Evolutionary conservation across 2,113 vertebrate species (phyloP).

Genomic region (Pan paniscus): DNA sequence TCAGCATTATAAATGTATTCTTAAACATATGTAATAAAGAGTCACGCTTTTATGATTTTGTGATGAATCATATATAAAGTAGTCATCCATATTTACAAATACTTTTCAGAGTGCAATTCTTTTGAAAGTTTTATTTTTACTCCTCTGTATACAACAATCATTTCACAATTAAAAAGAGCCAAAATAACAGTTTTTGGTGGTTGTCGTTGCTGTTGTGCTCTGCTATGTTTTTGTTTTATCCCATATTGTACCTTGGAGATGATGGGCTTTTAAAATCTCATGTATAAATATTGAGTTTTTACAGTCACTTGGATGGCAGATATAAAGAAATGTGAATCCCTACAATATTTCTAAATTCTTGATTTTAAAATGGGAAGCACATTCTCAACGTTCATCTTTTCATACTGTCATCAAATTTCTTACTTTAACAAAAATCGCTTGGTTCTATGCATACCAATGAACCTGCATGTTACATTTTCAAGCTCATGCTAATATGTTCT

Average conservation of each 20-base stretch:
- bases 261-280: constrained; percentile 49
- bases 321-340: constrained; percentile 68
- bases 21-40: not conserved
- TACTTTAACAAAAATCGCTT: constrained; percentile 66
- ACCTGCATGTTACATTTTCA: constrained; percentile 63
- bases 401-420: constrained; percentile 52
- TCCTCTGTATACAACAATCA: constrained; percentile 42
- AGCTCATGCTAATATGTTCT: constrained; percentile 60
- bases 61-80: not conserved
- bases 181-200: not conserved
- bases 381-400: constrained; percentile 66
- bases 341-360: constrained; percentile 79
- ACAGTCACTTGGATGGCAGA: constrained; percentile 69
- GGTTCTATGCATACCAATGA: constrained; percentile 70
- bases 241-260: not conserved
- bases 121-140: constrained; percentile 23
- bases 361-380: constrained; percentile 70
- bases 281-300: constrained; percentile 71
- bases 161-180: constrained; percentile 44
- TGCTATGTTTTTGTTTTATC: constrained; percentile 6
- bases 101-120: not conserved
- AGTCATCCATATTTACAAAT: constrained; percentile 11
- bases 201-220: not conserved
- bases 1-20: not conserved
- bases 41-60: not conserved